These are phyloP conservation scores for Proctacanthus coquilletti DNA, from an alignment of 1,140 invertebrate genomes.

Conservation along the genomic window DNA sequence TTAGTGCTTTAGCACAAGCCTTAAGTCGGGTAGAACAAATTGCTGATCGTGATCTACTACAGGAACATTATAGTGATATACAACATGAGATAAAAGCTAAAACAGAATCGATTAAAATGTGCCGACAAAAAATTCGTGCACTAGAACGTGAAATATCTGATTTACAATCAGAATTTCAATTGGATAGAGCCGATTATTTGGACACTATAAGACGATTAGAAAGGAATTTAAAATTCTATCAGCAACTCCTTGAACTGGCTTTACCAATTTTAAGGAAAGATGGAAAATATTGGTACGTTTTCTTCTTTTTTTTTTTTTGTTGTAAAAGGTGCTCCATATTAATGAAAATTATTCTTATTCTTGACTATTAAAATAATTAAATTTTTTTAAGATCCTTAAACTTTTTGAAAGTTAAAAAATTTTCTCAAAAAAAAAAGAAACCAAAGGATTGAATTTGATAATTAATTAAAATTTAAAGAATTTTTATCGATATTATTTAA, in stretches of 20 bases:
- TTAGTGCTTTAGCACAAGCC: conserved; percentile 46
- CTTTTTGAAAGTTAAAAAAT: no score
- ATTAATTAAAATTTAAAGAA: background rate
- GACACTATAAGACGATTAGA: conserved; percentile 70
- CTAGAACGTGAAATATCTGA: conserved; percentile 61
- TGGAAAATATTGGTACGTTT: conserved; percentile 49
- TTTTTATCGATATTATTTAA: background rate
- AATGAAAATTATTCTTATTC: no score
- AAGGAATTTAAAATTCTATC: conserved; percentile 50
- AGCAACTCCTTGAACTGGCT: conserved; percentile 54
- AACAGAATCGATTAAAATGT: conserved; percentile 51
- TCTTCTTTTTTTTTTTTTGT: background rate
- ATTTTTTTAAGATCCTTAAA: no score
- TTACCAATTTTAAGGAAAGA: conserved; percentile 55
- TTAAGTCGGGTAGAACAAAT: conserved; percentile 55
- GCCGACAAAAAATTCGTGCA: conserved; percentile 42
- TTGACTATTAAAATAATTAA: no score
- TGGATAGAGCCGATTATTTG: conserved; percentile 67
- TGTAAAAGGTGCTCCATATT: no score
- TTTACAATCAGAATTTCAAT: conserved; percentile 71
- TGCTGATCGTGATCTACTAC: conserved; percentile 39
- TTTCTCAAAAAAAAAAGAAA: background rate
- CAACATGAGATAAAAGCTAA: conserved; percentile 60
- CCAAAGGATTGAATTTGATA: background rate
- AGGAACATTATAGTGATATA: conserved; percentile 54